A percentile compares a stretch with the other conserved stretches of the same genome.
Conservation (phyloP, 1,140 invertebrate genomes). For the Drosophila pallidifrons region DNA sequence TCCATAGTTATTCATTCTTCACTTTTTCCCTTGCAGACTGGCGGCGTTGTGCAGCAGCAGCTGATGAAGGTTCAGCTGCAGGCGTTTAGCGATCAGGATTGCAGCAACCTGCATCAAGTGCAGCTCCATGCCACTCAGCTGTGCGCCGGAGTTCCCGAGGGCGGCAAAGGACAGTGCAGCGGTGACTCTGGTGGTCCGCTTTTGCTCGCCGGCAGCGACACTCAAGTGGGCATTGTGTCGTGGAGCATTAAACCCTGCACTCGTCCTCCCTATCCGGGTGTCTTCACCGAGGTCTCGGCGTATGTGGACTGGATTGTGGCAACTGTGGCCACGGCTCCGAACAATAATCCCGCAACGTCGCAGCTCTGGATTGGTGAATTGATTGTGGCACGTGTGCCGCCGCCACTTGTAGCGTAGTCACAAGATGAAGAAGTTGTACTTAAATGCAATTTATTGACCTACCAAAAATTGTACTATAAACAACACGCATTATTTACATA, state of each 20-base stretch:
- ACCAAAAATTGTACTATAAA: slow-evolving; percentile 24
- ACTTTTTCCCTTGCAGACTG: slow-evolving; percentile 59
- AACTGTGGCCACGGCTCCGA: slow-evolving; percentile 38
- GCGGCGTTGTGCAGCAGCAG: slow-evolving; percentile 70
- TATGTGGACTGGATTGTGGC: slow-evolving; percentile 85
- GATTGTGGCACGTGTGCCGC: slow-evolving; percentile 59
- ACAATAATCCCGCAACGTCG: background rate
- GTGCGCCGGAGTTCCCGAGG: slow-evolving; percentile 83
- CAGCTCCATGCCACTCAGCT: slow-evolving; percentile 75
- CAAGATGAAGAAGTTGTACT: slow-evolving; percentile 10
- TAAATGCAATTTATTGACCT: slow-evolving; percentile 61
- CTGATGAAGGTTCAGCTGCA: slow-evolving; percentile 82
- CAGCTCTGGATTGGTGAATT: slow-evolving; percentile 60
- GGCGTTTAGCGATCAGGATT: slow-evolving; percentile 79
- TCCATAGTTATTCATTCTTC: background rate
- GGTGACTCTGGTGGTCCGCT: slow-evolving; percentile 85
- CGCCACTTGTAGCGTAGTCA: slow-evolving; percentile 1
- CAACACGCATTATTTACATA: slow-evolving; percentile 21
- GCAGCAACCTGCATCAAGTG: slow-evolving; percentile 60
- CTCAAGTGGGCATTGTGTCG: slow-evolving; percentile 85
- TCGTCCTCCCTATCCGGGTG: slow-evolving; percentile 84
- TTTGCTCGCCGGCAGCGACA: slow-evolving; percentile 59
- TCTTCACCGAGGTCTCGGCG: slow-evolving; percentile 85
- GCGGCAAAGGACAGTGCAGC: slow-evolving; percentile 85
- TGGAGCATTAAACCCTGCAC: slow-evolving; percentile 85